A percentile compares a stretch with the other conserved stretches of the same genome.
phyloP scores from a whole-genome alignment of 1,140 invertebrate genomes.

The Solenopsis invicta region DNA sequence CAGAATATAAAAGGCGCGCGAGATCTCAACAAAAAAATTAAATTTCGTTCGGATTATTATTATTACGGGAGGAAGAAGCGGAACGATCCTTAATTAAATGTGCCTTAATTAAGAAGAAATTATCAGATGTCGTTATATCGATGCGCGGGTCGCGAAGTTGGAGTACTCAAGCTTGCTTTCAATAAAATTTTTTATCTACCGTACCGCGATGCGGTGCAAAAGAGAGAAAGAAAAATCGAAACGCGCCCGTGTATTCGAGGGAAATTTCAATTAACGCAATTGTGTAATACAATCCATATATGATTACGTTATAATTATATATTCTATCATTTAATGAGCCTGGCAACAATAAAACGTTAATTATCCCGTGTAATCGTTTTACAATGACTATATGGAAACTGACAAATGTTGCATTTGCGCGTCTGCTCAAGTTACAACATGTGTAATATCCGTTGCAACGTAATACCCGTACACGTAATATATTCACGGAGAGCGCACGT shows the following conservation, averaged over 20 bases:
- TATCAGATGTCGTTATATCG: slow-evolving; percentile 13
- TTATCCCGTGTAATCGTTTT: slow-evolving; percentile 3
- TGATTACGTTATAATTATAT: slow-evolving; percentile 17
- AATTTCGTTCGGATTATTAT: slow-evolving; percentile 54
- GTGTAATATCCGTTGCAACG: neutral
- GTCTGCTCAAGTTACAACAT: neutral
- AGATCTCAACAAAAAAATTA: slow-evolving; percentile 45
- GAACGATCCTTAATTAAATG: slow-evolving; percentile 23
- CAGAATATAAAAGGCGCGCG: slow-evolving; percentile 35
- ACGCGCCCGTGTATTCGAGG: neutral
- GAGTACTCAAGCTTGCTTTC: slow-evolving; percentile 8
- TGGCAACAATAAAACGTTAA: slow-evolving; percentile 5
- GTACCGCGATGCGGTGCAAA: neutral
- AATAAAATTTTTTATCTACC: slow-evolving; percentile 6
- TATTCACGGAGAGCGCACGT: neutral
- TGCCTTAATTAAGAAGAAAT: slow-evolving; percentile 59
- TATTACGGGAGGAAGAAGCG: neutral
- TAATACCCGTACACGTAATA: neutral
- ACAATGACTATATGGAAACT: slow-evolving; percentile 29
- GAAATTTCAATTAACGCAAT: slow-evolving; percentile 15
- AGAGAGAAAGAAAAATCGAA: neutral
- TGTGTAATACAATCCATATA: neutral
- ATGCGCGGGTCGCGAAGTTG: neutral
- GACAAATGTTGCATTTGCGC: slow-evolving; percentile 5
- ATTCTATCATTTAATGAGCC: slow-evolving; percentile 9